phyloP scores from a whole-genome alignment of 2,797 vertebrate species.

The Clarias fuscus region DNA sequence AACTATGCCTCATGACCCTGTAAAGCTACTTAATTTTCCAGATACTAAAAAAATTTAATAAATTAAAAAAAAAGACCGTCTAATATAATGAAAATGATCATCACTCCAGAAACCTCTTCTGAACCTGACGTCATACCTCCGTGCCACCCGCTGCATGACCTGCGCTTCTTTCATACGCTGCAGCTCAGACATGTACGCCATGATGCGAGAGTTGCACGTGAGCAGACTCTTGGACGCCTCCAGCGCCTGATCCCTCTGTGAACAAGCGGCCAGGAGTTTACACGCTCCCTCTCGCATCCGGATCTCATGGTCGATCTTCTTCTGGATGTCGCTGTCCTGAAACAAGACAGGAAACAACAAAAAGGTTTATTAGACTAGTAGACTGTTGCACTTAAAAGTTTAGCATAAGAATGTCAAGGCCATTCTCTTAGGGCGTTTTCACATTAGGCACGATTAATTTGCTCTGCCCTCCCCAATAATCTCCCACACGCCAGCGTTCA shows the following conservation, averaged over 20 bases:
- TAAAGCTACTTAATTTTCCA: neutral
- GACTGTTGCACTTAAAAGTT: neutral
- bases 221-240: constrained; percentile 90
- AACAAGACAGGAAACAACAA: constrained; percentile 1
- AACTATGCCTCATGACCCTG: neutral
- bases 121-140: constrained; percentile 68
- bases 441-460: too few species aligned
- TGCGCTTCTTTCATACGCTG: constrained; percentile 92
- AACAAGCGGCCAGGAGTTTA: constrained; percentile 89
- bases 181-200: constrained; percentile 92
- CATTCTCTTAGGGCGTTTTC: too few species aligned
- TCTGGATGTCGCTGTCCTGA: constrained; percentile 92
- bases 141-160: constrained; percentile 81
- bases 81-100: neutral
- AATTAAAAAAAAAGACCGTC: neutral
- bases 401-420: neutral
- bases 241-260: constrained; percentile 87
- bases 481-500: too few species aligned
- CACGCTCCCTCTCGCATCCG: constrained; percentile 91
- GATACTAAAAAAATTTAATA: neutral
- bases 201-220: constrained; percentile 87
- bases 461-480: too few species aligned
- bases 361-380: too few species aligned
- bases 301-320: constrained; percentile 92
- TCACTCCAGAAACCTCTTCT: neutral